Evolutionary conservation across 2,113 vertebrate species (phyloP), one percentile per base, ranked within the genome.

Genomic region (Perognathus longimembris): DNA sequence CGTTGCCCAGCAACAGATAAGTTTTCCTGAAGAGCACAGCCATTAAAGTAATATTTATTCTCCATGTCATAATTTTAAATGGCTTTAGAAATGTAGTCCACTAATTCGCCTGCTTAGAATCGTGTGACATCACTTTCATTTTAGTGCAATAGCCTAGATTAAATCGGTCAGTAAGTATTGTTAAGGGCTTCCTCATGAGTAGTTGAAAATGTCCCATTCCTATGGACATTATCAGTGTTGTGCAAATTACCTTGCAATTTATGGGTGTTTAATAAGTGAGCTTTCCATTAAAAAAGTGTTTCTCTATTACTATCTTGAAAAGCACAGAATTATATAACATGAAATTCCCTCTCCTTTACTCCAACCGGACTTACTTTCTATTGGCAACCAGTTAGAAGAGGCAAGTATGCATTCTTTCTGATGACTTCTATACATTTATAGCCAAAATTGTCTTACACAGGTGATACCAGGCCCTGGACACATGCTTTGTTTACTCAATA

Each of bases 111-210:
- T 38, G 17, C 45, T 82, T 10, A 45, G 28, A 32, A 8, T 40
- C 40, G 8, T 75, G 34, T 38, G 67, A 63, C 26, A 73, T 67
- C 69, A 66, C 38, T 83, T 89, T 61, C 67, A 57, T 28, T 69
- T 61, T 82, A 88, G 42, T 12, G 9, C 75, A 64, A 71, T 57
- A 61, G 15, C 67, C 57, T 42, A 14, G 10, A 18, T 7, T 26
- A 45, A 67, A 26, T 24, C 57, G 6, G 15, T 50, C 73, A 36
- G 36, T 12, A 30, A 36, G 28, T 54, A 14, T 50, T 74, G 20
- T 30, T 32, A 17, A 54, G 28, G 34, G 15, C 36, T 79, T 38
- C 1, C 3, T 54, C 22, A 4, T 7, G 3, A 1, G 1, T 0
- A 36, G 78, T 24, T 20, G 71, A 36, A 59, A 78, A 22, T 1